Conservation (phyloP, 2,797 vertebrate genomes). For the Selene dorsalis region DNA sequence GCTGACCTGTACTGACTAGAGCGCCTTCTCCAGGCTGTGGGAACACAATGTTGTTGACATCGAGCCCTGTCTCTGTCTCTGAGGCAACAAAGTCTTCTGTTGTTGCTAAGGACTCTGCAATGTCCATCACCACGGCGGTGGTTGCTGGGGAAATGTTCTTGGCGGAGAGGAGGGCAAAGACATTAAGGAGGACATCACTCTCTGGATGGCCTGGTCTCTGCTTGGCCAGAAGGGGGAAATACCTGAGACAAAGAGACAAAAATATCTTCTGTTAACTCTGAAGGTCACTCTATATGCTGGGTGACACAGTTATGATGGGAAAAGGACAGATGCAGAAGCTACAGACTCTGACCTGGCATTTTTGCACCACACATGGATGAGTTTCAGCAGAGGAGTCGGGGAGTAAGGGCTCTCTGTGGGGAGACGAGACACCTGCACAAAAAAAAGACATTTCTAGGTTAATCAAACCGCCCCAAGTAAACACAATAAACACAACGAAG, state of each 20-base stretch:
- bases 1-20: constrained; percentile 80
- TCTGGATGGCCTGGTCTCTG: constrained; percentile 87
- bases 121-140: constrained; percentile 89
- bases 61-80: constrained; percentile 80
- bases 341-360: constrained; percentile 86
- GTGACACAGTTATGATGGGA: background rate
- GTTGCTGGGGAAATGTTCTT: constrained; percentile 89
- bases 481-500: background rate
- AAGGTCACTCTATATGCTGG: background rate
- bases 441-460: background rate
- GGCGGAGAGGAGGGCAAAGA: constrained; percentile 90
- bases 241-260: constrained; percentile 80
- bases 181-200: constrained; percentile 88
- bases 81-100: constrained; percentile 87
- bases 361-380: constrained; percentile 94
- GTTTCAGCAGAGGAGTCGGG: constrained; percentile 92
- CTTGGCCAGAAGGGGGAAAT: constrained; percentile 92
- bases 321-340: background rate
- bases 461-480: background rate
- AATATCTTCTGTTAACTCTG: background rate
- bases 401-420: constrained; percentile 93
- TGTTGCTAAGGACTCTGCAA: constrained; percentile 89
- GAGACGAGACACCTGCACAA: constrained; percentile 89
- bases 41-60: constrained; percentile 80
- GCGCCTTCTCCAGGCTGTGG: constrained; percentile 67